phyloP scores from a whole-genome alignment of 2,113 vertebrate species.

The Scomber japonicus region DNA sequence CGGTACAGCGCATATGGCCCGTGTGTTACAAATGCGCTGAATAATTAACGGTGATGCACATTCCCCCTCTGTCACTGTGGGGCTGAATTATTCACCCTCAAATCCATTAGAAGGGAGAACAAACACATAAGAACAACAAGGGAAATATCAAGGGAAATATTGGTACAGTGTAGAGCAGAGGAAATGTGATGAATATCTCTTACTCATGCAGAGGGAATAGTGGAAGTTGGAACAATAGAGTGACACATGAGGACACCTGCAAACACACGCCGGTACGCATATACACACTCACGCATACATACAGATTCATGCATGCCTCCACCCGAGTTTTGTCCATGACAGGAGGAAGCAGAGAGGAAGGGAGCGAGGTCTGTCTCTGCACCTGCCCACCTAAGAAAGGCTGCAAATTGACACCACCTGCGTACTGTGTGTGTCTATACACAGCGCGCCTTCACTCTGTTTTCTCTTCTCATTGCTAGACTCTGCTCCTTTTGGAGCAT shows the following conservation, averaged over 20 bases:
- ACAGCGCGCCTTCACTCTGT: constrained; percentile 7
- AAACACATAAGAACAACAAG: constrained; percentile 20
- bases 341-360: constrained; percentile 34
- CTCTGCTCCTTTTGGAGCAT: constrained; percentile 16
- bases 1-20: constrained; percentile 62
- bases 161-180: not conserved
- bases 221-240: constrained; percentile 39
- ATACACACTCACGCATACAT: not conserved
- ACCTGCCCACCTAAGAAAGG: constrained; percentile 67
- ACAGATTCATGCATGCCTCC: not conserved
- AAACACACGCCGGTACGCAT: constrained; percentile 6
- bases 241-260: constrained; percentile 40
- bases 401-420: constrained; percentile 76
- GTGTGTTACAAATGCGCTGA: constrained; percentile 60
- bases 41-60: constrained; percentile 77
- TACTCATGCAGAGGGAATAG: constrained; percentile 29
- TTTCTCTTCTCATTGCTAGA: constrained; percentile 14
- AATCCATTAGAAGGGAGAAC: constrained; percentile 45
- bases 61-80: constrained; percentile 70
- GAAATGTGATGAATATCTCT: constrained; percentile 21
- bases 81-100: constrained; percentile 78
- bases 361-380: constrained; percentile 55
- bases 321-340: constrained; percentile 35
- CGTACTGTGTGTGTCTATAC: constrained; percentile 48
- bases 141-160: constrained; percentile 6